Percentiles rank a stretch among this genome's conserved stretches.
Conservation (phyloP, 2,888 invertebrate species). For the Acholoe squamosa region DNA sequence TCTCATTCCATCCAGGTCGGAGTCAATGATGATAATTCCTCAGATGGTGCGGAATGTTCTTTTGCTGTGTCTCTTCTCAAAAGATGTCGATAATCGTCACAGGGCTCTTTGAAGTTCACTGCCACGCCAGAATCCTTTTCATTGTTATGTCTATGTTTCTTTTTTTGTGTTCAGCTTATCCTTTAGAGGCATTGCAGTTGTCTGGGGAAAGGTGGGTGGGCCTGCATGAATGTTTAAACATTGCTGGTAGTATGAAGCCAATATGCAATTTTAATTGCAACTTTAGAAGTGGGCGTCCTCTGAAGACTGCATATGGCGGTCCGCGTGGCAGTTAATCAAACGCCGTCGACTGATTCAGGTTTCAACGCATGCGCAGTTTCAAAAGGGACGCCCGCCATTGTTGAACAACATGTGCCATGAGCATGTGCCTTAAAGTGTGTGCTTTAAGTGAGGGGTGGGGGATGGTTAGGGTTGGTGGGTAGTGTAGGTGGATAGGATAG, state of each 20-base stretch:
- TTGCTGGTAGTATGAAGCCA: not conserved
- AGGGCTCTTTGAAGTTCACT: not conserved
- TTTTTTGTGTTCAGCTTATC: no score
- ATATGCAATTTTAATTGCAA: constrained; percentile 43
- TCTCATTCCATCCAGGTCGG: not conserved
- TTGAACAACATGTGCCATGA: not conserved
- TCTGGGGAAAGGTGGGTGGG: not conserved
- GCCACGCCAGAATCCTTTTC: not conserved
- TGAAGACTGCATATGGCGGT: not conserved
- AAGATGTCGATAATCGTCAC: constrained; percentile 4
- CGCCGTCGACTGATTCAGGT: constrained; percentile 4
- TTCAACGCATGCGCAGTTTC: constrained; percentile 37
- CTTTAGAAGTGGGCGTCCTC: not conserved
- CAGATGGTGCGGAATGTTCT: not conserved
- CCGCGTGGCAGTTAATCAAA: constrained; percentile 10
- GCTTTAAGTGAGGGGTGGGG: not conserved
- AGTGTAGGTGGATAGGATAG: not conserved
- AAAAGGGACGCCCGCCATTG: not conserved
- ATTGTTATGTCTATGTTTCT: no score
- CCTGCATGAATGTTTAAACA: not conserved
- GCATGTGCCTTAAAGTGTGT: not conserved
- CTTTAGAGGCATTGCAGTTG: not conserved
- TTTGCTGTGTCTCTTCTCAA: not conserved
- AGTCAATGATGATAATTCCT: not conserved
- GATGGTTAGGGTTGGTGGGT: not conserved